These are phyloP conservation scores for Steinernema feltiae DNA, from an alignment of 1,140 invertebrate species.

Conservation along the genomic window DNA sequence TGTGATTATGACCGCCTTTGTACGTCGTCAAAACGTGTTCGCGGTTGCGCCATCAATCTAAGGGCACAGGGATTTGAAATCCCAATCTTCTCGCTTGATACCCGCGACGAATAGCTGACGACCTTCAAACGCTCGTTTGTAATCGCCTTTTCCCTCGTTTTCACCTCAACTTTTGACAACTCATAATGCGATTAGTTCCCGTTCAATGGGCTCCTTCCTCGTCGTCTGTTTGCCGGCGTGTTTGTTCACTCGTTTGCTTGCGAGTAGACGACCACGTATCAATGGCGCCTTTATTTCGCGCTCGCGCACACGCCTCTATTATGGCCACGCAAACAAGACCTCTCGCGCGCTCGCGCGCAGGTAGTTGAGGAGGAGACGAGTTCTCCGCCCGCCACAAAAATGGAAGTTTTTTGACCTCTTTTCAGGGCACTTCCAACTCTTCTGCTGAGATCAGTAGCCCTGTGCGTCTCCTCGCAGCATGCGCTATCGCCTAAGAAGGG, in stretches of 20 bases:
- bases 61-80: too few species aligned
- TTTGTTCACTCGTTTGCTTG: background rate
- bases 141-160: background rate
- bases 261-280: background rate
- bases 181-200: conserved; percentile 1
- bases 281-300: background rate
- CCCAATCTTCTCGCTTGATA: background rate
- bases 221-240: background rate
- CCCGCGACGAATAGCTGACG: background rate
- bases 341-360: too few species aligned
- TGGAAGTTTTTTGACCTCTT: too few species aligned
- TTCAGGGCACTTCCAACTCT: too few species aligned
- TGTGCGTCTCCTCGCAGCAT: background rate
- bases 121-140: background rate
- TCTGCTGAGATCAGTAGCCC: too few species aligned
- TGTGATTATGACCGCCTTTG: too few species aligned
- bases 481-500: background rate
- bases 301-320: background rate
- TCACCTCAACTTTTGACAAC: background rate
- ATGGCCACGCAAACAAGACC: background rate
- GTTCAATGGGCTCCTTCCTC: background rate
- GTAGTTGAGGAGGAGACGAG: too few species aligned
- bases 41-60: too few species aligned
- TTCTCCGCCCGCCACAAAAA: too few species aligned
- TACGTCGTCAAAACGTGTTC: too few species aligned